Conservation (phyloP, 35 echinoderm and acorn worm species). For the Ophiothrix spiculata region DNA sequence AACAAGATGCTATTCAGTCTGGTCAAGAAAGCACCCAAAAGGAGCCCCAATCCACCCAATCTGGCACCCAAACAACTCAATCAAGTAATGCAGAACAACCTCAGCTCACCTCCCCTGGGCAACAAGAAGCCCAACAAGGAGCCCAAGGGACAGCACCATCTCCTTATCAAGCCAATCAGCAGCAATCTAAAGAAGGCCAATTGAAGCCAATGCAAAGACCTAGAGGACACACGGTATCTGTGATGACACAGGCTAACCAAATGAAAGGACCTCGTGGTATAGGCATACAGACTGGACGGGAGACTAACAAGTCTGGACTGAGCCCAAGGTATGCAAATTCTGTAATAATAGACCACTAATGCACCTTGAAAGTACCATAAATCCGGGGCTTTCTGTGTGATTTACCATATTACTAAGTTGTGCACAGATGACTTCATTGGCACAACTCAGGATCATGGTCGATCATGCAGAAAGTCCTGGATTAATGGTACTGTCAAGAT, state of each 20-base stretch:
- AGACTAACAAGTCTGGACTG: conserved; percentile 10
- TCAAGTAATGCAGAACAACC: too few relatives aligned
- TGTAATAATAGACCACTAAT: background rate
- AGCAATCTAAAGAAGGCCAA: background rate
- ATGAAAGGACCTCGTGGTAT: conserved; percentile 18
- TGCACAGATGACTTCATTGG: too few relatives aligned
- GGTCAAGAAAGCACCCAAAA: background rate
- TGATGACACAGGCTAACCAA: background rate
- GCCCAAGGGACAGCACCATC: background rate
- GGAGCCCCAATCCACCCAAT: background rate
- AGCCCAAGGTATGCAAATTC: conserved; percentile 21
- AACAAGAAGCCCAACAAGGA: background rate
- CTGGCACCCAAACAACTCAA: background rate
- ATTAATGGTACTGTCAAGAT: too few relatives aligned
- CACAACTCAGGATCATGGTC: too few relatives aligned
- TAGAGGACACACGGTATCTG: conserved; percentile 49
- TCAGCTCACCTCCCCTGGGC: background rate
- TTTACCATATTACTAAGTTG: too few relatives aligned
- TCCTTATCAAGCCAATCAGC: background rate
- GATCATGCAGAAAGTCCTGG: background rate
- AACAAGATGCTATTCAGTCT: background rate
- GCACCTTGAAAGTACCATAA: too few relatives aligned
- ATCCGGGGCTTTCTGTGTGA: too few relatives aligned
- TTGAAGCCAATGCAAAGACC: conserved; percentile 7
- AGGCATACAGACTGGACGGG: background rate